A percentile compares a stretch with the other conserved stretches of the same genome.
phyloP scores from a whole-genome alignment of 1,140 invertebrate genomes.

The Formica exsecta region DNA sequence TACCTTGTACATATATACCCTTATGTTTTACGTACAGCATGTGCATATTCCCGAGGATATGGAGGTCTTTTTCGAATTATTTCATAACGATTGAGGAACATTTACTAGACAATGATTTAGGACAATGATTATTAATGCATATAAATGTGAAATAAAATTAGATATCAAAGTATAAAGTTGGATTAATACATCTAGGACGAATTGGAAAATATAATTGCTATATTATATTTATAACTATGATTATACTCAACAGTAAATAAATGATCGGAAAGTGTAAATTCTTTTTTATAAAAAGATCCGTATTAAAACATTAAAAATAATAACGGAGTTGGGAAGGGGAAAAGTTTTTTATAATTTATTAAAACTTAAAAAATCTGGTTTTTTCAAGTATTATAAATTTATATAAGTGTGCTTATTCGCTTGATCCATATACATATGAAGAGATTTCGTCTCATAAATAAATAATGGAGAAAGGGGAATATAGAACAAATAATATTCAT shows the following conservation, averaged over 20 bases:
- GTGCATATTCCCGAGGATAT: slow-evolving; percentile 53
- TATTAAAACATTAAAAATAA: neutral
- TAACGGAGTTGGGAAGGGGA: too few relatives aligned
- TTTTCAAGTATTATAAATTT: neutral
- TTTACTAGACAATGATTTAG: slow-evolving; percentile 1
- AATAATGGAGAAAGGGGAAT: slow-evolving; percentile 4
- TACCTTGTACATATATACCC: slow-evolving; percentile 70
- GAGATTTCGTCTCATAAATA: neutral
- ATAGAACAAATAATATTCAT: slow-evolving; percentile 14
- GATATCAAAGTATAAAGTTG: neutral
- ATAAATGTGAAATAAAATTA: slow-evolving; percentile 22
- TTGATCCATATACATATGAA: neutral
- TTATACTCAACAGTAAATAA: neutral
- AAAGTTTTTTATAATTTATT: neutral
- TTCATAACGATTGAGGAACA: neutral
- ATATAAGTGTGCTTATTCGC: neutral
- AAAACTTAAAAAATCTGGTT: neutral
- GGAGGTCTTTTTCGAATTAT: slow-evolving; percentile 20
- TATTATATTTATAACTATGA: neutral
- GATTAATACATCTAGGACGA: neutral
- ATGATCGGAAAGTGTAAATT: neutral
- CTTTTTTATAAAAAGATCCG: neutral
- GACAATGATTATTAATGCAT: too few relatives aligned
- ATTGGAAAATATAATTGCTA: neutral
- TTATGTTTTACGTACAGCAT: slow-evolving; percentile 66